Base-by-base conservation (phyloP, 2,113 vertebrate species). In the Labeo catla region DNA sequence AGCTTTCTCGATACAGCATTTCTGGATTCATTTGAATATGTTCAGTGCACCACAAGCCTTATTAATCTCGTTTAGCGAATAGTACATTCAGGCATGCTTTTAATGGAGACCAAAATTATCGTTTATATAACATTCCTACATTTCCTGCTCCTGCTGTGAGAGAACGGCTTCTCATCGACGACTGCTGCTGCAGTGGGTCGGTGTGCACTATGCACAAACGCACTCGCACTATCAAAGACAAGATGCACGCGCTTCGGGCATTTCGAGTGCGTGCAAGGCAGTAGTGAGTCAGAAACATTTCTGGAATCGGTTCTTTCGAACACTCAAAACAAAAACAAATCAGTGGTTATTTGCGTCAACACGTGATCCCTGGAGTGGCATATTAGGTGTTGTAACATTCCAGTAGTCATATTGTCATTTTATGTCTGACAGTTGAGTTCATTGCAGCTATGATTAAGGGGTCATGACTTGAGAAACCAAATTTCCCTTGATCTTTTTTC, bases 51-150 rank as follows among this genome's bases (percentile, higher is more conserved):
- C 39, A 65, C 39, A 23, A 4, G 39, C 21, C 54, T 39, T 34
- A 21, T 79, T 79, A 7, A 13, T 34, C 50, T 57, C 34, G 23
- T 59, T 47, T 65, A 43, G 39, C n/a, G 15, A 81, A 47, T 9
- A 23, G 6, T 47, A 63, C 36, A 13, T 63, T 63, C 21, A 43
- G 2, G 34, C 16, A 59, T 59, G 16, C 68, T 54, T 57, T 59
- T n/a, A 72, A 54, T 9, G 4, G 12, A 57, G 63, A 45, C n/a
- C 12, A 45, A 21, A 57, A 65, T 80, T 2, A 73, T 80, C n/a
- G 43, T 86, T 80, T 86, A 73, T 73, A 52, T 73, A 61, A 61
- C 63, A 86, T 72, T 39, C 54, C 43, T 50, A 74, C 36, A 73
- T 28, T 57, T 28, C 39, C 74, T 79, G 77, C 3, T 63, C 84